Percentiles rank a stretch among this genome's conserved stretches.
Evolutionary conservation across 2,888 invertebrate species (phyloP).

Genomic region (Dryomyza anilis): DNA sequence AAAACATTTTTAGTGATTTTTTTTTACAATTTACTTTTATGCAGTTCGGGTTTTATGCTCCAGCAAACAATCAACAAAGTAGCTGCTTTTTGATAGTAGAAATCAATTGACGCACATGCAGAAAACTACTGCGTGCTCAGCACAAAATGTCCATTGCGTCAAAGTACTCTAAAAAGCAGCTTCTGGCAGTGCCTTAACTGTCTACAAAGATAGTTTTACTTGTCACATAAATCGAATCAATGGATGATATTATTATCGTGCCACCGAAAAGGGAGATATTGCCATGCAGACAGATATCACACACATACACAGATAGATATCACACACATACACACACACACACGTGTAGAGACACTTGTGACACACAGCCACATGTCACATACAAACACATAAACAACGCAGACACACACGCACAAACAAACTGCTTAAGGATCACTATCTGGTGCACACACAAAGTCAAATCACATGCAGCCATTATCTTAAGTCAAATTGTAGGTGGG

Average conservation of each 20-base stretch:
- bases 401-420: neutral
- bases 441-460: neutral
- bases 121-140: no score
- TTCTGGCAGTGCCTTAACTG: no score
- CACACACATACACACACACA: conserved; percentile 1
- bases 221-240: conserved; percentile 58
- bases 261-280: conserved; percentile 51
- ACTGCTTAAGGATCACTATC: no score
- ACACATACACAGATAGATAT: no score
- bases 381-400: conserved; percentile 2
- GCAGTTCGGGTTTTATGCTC: no score
- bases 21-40: no score
- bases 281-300: neutral
- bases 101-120: neutral
- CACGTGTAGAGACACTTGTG: neutral
- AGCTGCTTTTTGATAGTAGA: no score
- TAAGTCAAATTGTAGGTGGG: conserved; percentile 48
- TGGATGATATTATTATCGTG: conserved; percentile 57
- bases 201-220: conserved; percentile 28
- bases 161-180: no score
- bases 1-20: no score
- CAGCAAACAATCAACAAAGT: no score
- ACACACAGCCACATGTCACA: neutral
- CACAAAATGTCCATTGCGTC: no score
- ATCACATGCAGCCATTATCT: conserved; percentile 16